phyloP scores from a whole-genome alignment of 2,113 vertebrate genomes.

The Orientallactaga bullata region DNA sequence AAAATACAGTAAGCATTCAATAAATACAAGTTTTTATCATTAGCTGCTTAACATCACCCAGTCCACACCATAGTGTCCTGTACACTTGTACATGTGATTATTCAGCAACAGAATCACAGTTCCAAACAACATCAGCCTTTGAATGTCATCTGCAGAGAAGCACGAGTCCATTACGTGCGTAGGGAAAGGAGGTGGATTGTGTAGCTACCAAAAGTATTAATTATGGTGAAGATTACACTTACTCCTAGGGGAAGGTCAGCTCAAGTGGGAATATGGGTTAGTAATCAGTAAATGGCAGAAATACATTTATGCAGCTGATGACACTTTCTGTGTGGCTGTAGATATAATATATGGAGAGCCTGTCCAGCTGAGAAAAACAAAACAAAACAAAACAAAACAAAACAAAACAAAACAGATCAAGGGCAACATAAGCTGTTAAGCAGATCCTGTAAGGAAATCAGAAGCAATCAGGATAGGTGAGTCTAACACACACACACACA shows the following conservation, averaged over 20 bases:
- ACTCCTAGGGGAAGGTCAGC: slow-evolving; percentile 41
- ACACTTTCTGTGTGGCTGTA: slow-evolving; percentile 19
- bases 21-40: slow-evolving; percentile 26
- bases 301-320: slow-evolving; percentile 30
- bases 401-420: background rate
- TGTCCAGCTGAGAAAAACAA: background rate
- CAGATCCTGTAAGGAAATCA: background rate
- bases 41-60: slow-evolving; percentile 2
- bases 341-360: slow-evolving; percentile 2
- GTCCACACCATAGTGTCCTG: background rate
- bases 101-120: slow-evolving; percentile 8
- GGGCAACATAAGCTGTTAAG: background rate
- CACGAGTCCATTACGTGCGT: slow-evolving; percentile 5
- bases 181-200: slow-evolving; percentile 38
- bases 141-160: slow-evolving; percentile 39
- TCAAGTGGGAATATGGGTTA: slow-evolving; percentile 45
- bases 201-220: slow-evolving; percentile 65
- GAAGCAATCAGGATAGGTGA: background rate
- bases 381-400: too few relatives aligned
- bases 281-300: slow-evolving; percentile 19
- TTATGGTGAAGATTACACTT: slow-evolving; percentile 55
- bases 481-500: background rate
- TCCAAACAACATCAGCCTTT: background rate
- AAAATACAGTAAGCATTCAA: background rate
- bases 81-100: background rate